phyloP scores from a whole-genome alignment of 2,888 invertebrate genomes.

The Polydrusus pterygomalis region DNA sequence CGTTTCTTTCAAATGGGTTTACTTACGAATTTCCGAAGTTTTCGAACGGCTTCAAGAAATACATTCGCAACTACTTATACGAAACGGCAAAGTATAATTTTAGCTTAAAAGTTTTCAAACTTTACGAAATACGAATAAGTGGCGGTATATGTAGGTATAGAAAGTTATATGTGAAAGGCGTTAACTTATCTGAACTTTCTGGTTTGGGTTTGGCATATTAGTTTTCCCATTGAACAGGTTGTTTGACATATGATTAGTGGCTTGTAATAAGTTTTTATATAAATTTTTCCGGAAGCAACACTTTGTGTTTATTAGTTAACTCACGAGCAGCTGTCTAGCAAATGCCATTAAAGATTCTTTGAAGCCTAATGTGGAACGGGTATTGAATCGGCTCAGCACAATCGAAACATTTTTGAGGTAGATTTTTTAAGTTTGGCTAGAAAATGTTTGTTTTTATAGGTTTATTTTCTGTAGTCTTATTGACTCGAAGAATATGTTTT shows the following conservation, averaged over 20 bases:
- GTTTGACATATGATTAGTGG: slow-evolving; percentile 4
- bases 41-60: slow-evolving; percentile 35
- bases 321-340: background rate
- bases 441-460: no score
- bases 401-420: no score
- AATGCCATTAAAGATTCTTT: no score
- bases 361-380: no score
- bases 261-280: background rate
- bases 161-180: slow-evolving; percentile 8
- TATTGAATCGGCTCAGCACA: no score
- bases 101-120: slow-evolving; percentile 34
- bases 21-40: slow-evolving; percentile 31
- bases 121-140: slow-evolving; percentile 30
- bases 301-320: background rate
- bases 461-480: no score
- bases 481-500: no score
- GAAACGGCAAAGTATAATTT: slow-evolving; percentile 35
- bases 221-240: slow-evolving; percentile 10
- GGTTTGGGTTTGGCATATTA: slow-evolving; percentile 4
- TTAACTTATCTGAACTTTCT: background rate
- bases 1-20: slow-evolving; percentile 15
- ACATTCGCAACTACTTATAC: slow-evolving; percentile 41
- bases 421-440: no score
- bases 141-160: slow-evolving; percentile 8
- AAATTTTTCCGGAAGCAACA: background rate